Conservation (phyloP, 2,888 invertebrate species). For the Cremastinae sp. region DNA sequence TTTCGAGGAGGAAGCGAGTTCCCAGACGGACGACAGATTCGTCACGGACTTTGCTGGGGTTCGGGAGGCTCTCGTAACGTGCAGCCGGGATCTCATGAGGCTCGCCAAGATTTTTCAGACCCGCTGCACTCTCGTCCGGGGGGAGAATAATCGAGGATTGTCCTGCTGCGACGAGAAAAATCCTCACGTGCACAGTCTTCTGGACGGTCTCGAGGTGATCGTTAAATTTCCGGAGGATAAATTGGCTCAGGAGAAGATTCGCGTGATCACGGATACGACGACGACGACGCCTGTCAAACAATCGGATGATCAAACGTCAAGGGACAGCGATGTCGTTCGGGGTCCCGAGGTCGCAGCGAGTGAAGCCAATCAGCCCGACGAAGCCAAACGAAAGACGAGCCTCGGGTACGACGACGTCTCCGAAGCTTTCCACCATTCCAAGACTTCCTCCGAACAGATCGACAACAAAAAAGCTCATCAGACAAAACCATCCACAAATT, state of each 20-base stretch:
- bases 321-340: conserved; percentile 12
- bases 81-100: conserved; percentile 61
- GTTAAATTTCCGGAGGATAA: conserved; percentile 54
- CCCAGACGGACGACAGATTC: conserved; percentile 57
- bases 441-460: conserved; percentile 10
- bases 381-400: conserved; percentile 46
- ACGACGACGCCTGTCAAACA: conserved; percentile 1
- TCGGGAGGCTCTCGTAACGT: conserved; percentile 59
- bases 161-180: conserved; percentile 65
- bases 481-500: no score
- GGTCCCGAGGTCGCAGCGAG: conserved; percentile 1
- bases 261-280: neutral
- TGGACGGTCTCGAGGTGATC: conserved; percentile 66
- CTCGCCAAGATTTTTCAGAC: conserved; percentile 66
- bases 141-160: conserved; percentile 53
- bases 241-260: conserved; percentile 16
- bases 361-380: conserved; percentile 44
- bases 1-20: conserved; percentile 37
- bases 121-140: conserved; percentile 60
- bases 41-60: conserved; percentile 60
- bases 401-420: conserved; percentile 23
- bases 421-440: neutral
- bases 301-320: conserved; percentile 12
- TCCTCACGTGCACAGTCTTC: conserved; percentile 67
- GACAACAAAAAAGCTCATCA: conserved; percentile 13